Evolutionary conservation across 1,140 invertebrate species (phyloP), one percentile per base, ranked within the genome.

Genomic region (Drosophila suzukii): DNA sequence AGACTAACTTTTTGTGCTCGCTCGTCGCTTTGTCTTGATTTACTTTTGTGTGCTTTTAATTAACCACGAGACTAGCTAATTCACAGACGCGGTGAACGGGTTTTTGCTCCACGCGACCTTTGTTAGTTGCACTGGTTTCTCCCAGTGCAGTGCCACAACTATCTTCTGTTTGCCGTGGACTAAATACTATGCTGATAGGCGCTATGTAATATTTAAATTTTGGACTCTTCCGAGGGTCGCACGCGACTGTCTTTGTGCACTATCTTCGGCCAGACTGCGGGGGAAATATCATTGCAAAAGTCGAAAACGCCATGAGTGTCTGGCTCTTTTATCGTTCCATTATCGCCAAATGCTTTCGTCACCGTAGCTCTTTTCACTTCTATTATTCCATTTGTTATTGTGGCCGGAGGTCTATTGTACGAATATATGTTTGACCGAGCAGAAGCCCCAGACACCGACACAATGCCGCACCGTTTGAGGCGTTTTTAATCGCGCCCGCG

Each of bases 311-410:
- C 63, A 68, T 65, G 60, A 53, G 55, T 62, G 47, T 54, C 49
- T 72, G 78, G 65, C 65, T 81, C 83, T 86, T 86, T 86, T 86
- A 86, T 86, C 82, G 79, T 86, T 88, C 58, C 82, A 86, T 86
- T 86, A 86, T 88, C 82, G 79, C 78, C 44, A 73, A 88, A 88
- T 63, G 83, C 83, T 88, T 88, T 86, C 83, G 83, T 86, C 83
- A 53, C 51, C 75, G 68, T 72, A 65, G 81, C 68, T 67, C 68
- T 75, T 74, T 67, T 85, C 63, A 66, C 65, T 66, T 47, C 70
- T 78, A 62, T 78, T 70, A 50, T 53, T 70, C 38, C 66, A 54
- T 43, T 53, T 58, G 60, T 51, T 77, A 53, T 57, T 61, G 58
- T 56, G 46, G 46, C 50, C 27, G 30, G 55, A 50, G 47, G 20